Base-by-base conservation (phyloP, 2,888 invertebrate species). In the Hedychridium roseum region DNA sequence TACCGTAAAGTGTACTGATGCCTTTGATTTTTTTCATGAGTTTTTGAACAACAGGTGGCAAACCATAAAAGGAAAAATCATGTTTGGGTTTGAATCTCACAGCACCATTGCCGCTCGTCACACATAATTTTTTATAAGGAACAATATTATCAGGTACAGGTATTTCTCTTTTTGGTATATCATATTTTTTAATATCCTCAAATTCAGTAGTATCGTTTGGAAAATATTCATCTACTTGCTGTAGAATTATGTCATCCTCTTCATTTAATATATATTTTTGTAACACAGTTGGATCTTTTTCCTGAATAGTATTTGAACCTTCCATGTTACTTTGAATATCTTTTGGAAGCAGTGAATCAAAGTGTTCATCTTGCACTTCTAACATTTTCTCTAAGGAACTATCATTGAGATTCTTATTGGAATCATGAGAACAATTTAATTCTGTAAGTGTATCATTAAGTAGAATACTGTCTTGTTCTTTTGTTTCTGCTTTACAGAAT, bases 1-100 rank as follows among this genome's bases (percentile, higher is more conserved):
- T 76, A 93, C 93, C 90, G 83, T 95, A 95, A 59, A 96, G 83
- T 57, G 86, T 84, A 15, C 85, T 84, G 53, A 96, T 94, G 56
- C 90, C 90, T 73, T 92, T 89, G 62, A 88, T 87, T 52, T 85
- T 82, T 62, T 87, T 85, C 55, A 96, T 86, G 56, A 95, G 79
- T 7, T 83, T 80, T 73, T 87, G 86, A 0, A 92, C 88, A 64
- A 81, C 82, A 1, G 82, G 74, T 1, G 95, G 92, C 28, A 96
- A 80, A 0, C 92, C 94, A 82, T 90, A 94, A 79, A 93, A 96
- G 7, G 81, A 46, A 41, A 9, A 11, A 46, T 15, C 11, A 9
- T 38, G n/a, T 27, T 27, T 7, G 12, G 9, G 3, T 3, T 27
- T 12, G 3, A 11, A 11, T 9, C 9, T 18, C 12, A 9, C 6